Evolutionary conservation across 1,140 invertebrate species (phyloP).

Genomic region (Drosophila leontia): DNA sequence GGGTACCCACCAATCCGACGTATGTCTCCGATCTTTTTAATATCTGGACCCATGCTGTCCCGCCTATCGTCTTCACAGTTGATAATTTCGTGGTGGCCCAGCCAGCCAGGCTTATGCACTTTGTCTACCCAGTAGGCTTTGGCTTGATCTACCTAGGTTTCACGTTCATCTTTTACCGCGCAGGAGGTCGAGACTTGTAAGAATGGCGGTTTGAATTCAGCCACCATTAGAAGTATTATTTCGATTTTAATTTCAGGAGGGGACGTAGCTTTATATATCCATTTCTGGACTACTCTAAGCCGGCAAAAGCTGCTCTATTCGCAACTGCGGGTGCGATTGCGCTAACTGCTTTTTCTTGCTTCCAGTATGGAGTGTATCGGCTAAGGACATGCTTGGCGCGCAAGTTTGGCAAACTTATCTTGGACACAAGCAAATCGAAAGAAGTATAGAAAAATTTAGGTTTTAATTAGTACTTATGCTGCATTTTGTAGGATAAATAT

Average conservation of each 20-base stretch:
- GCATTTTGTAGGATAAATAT: neutral
- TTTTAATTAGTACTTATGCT: neutral
- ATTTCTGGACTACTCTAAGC: conserved; percentile 32
- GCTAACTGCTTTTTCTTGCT: neutral
- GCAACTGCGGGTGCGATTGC: neutral
- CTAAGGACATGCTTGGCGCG: conserved; percentile 39
- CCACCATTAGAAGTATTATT: neutral
- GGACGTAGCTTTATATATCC: conserved; percentile 34
- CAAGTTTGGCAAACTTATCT: conserved; percentile 17
- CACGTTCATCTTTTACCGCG: conserved; percentile 88
- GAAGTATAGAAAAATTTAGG: neutral
- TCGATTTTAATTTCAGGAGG: conserved; percentile 2
- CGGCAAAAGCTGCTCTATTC: fast-evolving
- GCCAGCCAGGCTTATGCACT: conserved; percentile 88
- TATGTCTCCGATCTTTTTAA: conserved; percentile 82
- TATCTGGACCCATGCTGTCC: conserved; percentile 89
- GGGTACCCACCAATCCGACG: neutral
- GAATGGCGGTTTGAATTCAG: neutral
- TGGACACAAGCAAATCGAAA: neutral
- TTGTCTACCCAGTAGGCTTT: conserved; percentile 88
- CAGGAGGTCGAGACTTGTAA: conserved; percentile 88
- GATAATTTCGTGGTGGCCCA: conserved; percentile 89
- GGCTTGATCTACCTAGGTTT: conserved; percentile 88
- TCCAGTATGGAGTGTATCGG: conserved; percentile 59
- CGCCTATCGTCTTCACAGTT: conserved; percentile 89